Conservation (phyloP, 1,140 invertebrate species). For the Procambarus virginalis region DNA sequence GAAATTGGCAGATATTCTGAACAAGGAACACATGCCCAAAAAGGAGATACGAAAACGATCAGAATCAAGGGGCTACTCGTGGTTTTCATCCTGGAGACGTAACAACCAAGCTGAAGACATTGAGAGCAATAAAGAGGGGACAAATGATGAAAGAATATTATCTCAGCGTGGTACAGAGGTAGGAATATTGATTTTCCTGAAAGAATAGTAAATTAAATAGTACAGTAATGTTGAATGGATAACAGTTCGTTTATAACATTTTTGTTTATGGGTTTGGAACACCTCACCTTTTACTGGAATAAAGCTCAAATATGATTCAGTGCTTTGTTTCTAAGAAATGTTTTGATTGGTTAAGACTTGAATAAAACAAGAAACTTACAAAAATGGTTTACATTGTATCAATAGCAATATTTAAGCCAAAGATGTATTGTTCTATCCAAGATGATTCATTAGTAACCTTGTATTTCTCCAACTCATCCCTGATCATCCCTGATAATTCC, state of each 20-base stretch:
- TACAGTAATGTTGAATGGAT: no score
- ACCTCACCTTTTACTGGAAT: no score
- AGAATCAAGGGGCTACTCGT: constrained; percentile 71
- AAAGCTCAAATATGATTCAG: no score
- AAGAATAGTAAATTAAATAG: neutral
- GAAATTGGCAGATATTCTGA: constrained; percentile 73
- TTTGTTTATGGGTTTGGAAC: no score
- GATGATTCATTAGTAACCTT: neutral
- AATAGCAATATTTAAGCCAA: no score
- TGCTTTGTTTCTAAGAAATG: no score
- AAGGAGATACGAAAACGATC: constrained; percentile 74
- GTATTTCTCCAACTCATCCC: neutral
- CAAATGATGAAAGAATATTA: constrained; percentile 1
- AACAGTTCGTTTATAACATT: no score
- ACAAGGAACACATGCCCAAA: constrained; percentile 76
- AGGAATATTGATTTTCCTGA: neutral
- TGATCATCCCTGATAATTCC: constrained; percentile 6
- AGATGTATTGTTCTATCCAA: neutral
- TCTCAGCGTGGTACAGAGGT: neutral
- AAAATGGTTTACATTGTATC: no score
- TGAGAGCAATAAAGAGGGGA: neutral
- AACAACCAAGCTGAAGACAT: constrained; percentile 64
- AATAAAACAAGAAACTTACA: no score
- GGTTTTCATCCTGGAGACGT: constrained; percentile 74
- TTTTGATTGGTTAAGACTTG: no score